phyloP scores from a whole-genome alignment of 2,113 vertebrate genomes.

The Halcyon malimbica region DNA sequence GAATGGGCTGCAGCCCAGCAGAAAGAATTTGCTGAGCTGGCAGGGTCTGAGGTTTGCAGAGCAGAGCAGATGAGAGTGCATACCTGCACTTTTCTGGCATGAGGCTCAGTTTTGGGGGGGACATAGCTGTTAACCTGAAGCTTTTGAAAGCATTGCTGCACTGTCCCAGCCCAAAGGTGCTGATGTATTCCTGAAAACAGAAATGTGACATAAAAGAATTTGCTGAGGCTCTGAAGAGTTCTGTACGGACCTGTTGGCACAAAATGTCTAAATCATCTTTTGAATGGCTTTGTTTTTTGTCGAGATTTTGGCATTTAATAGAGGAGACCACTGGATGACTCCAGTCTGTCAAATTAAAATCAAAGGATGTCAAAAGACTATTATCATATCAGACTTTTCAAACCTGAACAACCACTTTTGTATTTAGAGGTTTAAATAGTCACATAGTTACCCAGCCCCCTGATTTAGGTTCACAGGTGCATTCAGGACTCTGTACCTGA shows the following conservation, averaged over 20 bases:
- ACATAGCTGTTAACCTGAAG: slow-evolving; percentile 24
- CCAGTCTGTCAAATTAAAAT: neutral
- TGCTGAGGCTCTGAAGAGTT: neutral
- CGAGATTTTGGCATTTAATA: neutral
- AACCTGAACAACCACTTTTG: neutral
- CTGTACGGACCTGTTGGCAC: slow-evolving; percentile 5
- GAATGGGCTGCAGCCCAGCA: slow-evolving; percentile 43
- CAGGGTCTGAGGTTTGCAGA: slow-evolving; percentile 60
- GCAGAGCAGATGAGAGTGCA: slow-evolving; percentile 59
- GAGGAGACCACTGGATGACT: neutral
- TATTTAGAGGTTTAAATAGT: neutral
- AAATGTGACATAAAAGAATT: neutral
- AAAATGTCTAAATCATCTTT: slow-evolving; percentile 3
- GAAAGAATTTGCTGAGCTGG: slow-evolving; percentile 69
- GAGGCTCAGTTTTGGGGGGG: slow-evolving; percentile 34
- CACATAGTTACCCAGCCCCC: neutral
- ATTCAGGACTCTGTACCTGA: slow-evolving; percentile 16
- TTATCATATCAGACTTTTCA: neutral
- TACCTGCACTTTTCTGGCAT: slow-evolving; percentile 66
- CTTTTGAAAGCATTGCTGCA: neutral
- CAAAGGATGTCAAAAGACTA: neutral
- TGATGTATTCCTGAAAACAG: slow-evolving; percentile 5
- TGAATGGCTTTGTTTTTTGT: slow-evolving; percentile 13
- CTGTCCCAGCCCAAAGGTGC: neutral
- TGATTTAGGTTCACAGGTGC: neutral